phyloP scores from a whole-genome alignment of 1,140 invertebrate species.

The Lutraria rhynchaena region DNA sequence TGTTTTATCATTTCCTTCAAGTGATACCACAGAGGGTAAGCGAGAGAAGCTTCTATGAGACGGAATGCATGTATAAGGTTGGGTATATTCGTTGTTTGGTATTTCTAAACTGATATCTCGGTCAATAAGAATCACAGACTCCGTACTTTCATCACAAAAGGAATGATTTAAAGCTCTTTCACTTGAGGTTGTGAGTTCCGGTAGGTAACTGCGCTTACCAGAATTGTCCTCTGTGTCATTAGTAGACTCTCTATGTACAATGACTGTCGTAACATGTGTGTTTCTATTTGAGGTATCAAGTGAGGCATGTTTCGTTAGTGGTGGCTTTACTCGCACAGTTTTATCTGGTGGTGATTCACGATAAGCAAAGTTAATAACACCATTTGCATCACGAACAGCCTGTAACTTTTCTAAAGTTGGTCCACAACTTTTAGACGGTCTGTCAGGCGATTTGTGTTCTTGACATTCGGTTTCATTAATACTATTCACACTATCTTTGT shows the following conservation, averaged over 20 bases:
- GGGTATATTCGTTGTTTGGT: slow-evolving; percentile 20
- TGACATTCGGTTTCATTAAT: slow-evolving; percentile 12
- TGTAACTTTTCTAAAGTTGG: slow-evolving; percentile 20
- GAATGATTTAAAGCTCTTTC: slow-evolving; percentile 20
- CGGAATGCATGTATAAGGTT: neutral
- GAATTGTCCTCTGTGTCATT: slow-evolving; percentile 13
- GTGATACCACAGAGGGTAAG: neutral
- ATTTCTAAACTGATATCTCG: slow-evolving; percentile 22
- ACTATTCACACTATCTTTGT: slow-evolving; percentile 55
- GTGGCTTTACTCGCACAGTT: neutral
- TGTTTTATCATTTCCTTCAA: neutral
- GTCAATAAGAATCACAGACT: slow-evolving; percentile 50
- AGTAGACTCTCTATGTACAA: slow-evolving; percentile 38
- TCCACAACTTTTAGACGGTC: slow-evolving; percentile 55
- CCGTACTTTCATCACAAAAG: slow-evolving; percentile 15
- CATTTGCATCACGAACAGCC: slow-evolving; percentile 22
- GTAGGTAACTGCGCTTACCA: slow-evolving; percentile 16
- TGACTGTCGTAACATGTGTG: slow-evolving; percentile 49
- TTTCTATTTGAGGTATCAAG: slow-evolving; percentile 48
- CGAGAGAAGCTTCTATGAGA: neutral
- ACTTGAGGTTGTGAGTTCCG: slow-evolving; percentile 14
- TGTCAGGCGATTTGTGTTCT: neutral
- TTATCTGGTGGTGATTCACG: slow-evolving; percentile 60
- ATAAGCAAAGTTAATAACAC: slow-evolving; percentile 67
- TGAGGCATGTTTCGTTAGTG: slow-evolving; percentile 49